Base-by-base conservation (phyloP, 2,888 invertebrate genomes). In the Philonicus albiceps region DNA sequence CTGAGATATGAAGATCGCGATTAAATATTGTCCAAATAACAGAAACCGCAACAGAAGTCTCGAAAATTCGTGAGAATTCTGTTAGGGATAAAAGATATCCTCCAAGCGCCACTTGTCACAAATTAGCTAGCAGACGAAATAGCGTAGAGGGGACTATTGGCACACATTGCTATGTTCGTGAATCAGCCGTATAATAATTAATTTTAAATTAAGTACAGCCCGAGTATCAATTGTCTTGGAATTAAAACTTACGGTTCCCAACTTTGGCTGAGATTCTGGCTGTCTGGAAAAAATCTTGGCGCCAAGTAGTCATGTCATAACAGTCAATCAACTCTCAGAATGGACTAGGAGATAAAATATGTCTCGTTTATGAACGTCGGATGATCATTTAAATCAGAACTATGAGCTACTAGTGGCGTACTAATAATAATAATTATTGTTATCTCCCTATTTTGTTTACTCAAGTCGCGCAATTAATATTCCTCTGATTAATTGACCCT, bases 291-390 rank as follows among this genome's bases (percentile, higher is more conserved):
- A 83, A 83, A 55, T 83, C 37, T 31, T 64, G 81, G 81, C 81
- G 81, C 81, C 81, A 64, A 64, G 64, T 55, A 27, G 37, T 2
- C 49, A 55, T 37, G 81, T 83, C 81, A 83, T 55, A 83, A 83
- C 34, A 83, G 64, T 64, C 55, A 83, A 55, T 55, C 27, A 64
- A 83, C n/a, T 55, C 49, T 31, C 19, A 11, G 76, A 37, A 30
- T 19, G 11, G 78, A 49, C 49, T 49, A 1, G 49, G 43, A 7
- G 78, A 78, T 78, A 78, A 78, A 49, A 27, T 78, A 16, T 78
- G 22, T 64, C 78, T 49, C 49, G 76, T 76, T 49, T 49, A 27
- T 43, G 5, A 13, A 49, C 49, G 43, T 49, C 43, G 53, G 8
- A 49, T 43, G 30, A 49, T 49, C 49, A 43, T 43, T 78, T 30